A percentile compares a stretch with the other conserved stretches of the same genome.
These are phyloP conservation scores for Triplophysa tibetana DNA, from an alignment of 2,113 vertebrate genomes.

Conservation along the genomic window DNA sequence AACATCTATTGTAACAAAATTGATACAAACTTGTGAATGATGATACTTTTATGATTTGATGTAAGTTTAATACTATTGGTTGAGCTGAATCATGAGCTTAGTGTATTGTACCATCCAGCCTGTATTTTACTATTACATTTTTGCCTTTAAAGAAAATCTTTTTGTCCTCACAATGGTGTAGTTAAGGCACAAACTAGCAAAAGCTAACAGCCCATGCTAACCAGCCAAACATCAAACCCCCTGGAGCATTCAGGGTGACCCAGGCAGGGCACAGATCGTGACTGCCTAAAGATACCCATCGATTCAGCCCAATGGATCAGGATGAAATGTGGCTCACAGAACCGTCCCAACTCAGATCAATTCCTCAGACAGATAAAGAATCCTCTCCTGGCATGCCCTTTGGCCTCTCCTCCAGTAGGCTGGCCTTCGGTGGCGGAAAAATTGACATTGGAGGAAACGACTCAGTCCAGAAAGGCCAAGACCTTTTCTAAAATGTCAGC, in stretches of 20 bases:
- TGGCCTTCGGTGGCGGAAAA: constrained; percentile 52
- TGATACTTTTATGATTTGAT: too few species aligned
- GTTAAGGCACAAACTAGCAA: neutral
- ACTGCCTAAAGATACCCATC: constrained; percentile 48
- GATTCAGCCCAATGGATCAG: constrained; percentile 58
- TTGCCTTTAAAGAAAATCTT: too few species aligned
- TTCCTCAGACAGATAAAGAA: constrained; percentile 46
- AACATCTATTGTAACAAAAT: too few species aligned
- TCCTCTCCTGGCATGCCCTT: constrained; percentile 1
- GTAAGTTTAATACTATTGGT: too few species aligned
- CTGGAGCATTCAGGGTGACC: neutral
- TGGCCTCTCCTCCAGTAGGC: constrained; percentile 28
- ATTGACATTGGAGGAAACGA: constrained; percentile 65
- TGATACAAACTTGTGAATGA: too few species aligned
- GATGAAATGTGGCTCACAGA: constrained; percentile 59
- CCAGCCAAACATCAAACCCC: neutral
- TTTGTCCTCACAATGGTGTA: neutral
- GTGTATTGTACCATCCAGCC: too few species aligned
- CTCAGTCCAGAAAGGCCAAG: constrained; percentile 72
- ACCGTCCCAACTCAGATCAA: constrained; percentile 58
- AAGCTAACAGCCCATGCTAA: neutral
- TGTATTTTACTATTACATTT: too few species aligned
- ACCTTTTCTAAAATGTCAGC: constrained; percentile 77
- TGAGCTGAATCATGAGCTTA: too few species aligned
- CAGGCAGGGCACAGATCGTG: constrained; percentile 51